A percentile compares a stretch with the other conserved stretches of the same genome.
These are phyloP conservation scores for Malthinus seriepunctatus DNA, from an alignment of 2,888 invertebrate genomes.

Conservation along the genomic window DNA sequence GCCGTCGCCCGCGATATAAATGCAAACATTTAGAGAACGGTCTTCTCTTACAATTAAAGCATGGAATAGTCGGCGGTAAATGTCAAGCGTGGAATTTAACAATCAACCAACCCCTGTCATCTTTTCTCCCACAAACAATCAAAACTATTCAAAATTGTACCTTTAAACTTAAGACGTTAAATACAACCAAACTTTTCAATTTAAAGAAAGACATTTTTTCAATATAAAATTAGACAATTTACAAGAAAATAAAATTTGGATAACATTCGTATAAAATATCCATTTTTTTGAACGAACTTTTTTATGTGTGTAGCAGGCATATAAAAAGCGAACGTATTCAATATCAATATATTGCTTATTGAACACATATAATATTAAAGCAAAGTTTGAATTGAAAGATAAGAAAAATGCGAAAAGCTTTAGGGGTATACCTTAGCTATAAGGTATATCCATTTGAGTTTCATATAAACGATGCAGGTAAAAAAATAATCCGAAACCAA, in stretches of 20 bases:
- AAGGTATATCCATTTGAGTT: no score
- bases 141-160: constrained; percentile 22
- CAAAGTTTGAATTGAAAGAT: neutral
- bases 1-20: constrained; percentile 15
- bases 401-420: constrained; percentile 9
- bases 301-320: no score
- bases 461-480: constrained; percentile 6
- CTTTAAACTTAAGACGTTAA: no score
- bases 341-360: neutral
- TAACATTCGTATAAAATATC: no score
- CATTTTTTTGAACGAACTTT: no score
- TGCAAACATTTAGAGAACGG: neutral
- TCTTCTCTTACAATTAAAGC: neutral
- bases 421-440: neutral
- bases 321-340: neutral
- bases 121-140: constrained; percentile 40
- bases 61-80: constrained; percentile 9
- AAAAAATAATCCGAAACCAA: constrained; percentile 14
- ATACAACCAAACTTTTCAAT: constrained; percentile 9
- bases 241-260: no score
- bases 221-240: no score
- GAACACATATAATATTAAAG: neutral
- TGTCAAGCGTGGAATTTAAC: constrained; percentile 32
- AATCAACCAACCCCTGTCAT: constrained; percentile 42
- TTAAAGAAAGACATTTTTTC: no score